A percentile compares a stretch with the other conserved stretches of the same genome.
Conservation (phyloP, 92 coral and sea anemone species). For the Montipora capitata region DNA sequence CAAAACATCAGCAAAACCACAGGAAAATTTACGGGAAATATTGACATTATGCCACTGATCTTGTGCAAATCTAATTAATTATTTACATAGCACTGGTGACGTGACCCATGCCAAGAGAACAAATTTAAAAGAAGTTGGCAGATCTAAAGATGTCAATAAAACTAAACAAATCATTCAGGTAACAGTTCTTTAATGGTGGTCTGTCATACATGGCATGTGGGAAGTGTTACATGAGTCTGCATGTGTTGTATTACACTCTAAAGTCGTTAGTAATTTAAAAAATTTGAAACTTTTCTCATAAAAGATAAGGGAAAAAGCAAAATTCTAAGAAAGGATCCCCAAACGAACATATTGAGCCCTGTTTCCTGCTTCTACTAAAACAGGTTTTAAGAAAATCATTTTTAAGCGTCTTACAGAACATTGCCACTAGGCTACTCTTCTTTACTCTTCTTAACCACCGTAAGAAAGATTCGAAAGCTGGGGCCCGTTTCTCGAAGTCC, state of each 20-base stretch:
- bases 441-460: too few species aligned
- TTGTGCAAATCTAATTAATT: neutral
- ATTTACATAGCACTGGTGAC: too few species aligned
- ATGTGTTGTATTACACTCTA: neutral
- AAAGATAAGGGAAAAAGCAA: neutral
- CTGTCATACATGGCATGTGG: neutral
- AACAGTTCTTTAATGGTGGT: neutral
- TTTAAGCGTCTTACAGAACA: too few species aligned
- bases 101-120: neutral
- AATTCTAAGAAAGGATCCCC: neutral
- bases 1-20: neutral
- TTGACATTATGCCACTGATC: neutral
- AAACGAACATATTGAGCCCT: neutral
- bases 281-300: neutral
- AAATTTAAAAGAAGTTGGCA: neutral
- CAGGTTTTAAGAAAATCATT: neutral
- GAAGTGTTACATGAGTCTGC: neutral
- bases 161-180: neutral
- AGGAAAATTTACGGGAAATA: neutral
- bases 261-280: neutral
- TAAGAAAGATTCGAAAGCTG: too few species aligned
- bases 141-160: neutral
- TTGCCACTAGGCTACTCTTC: too few species aligned
- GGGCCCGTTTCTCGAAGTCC: too few species aligned
- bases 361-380: constrained; percentile 2